Base-by-base conservation (phyloP, 2,888 invertebrate genomes). In the Heliconius ethilla region DNA sequence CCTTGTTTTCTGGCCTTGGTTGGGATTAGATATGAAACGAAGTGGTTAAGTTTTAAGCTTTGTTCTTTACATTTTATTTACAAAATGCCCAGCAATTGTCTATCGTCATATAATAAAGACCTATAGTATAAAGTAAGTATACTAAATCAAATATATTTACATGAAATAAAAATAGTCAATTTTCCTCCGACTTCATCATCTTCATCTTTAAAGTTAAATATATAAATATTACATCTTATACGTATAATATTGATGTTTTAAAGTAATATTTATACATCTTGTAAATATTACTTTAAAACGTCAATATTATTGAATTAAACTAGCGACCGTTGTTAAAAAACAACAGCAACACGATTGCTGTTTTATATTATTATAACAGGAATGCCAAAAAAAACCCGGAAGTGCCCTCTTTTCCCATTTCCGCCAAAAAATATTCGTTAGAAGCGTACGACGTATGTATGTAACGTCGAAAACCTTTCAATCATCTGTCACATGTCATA, bases 391-490 rank as follows among this genome's bases (percentile, higher is more conserved):
- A 37, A 3, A n/a, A 59, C n/a, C 11, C 33, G 40, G 67, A 69
- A 69, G 25, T 45, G 69, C 15, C 40, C 69, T 15, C 25, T 45
- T 59, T 25, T 69, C 40, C 40, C 15, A 69, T 69, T 69, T 69
- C 69, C 40, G 67, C 25, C 15, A 13, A 27, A 69, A 67, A 69
- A 13, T 37, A 69, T 69, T 25, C 40, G 40, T 69, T 40, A 45
- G 69, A 69, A 25, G 69, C 69, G 25, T 45, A 45, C 4, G 59
- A n/a, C 59, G 59, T 59, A 59, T n/a, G 9, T 40, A 40, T 40
- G n/a, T 59, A 59, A 59, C 45, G 69, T 25, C 25, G 25, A 45
- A 69, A 69, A 40, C 69, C 69, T 69, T 69, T 69, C 69, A 40
- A 69, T 69, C 69, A 69, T 9, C 40, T 69, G 69, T 69, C 69